Conservation (phyloP, 1,140 invertebrate species). For the Artemia franciscana region DNA sequence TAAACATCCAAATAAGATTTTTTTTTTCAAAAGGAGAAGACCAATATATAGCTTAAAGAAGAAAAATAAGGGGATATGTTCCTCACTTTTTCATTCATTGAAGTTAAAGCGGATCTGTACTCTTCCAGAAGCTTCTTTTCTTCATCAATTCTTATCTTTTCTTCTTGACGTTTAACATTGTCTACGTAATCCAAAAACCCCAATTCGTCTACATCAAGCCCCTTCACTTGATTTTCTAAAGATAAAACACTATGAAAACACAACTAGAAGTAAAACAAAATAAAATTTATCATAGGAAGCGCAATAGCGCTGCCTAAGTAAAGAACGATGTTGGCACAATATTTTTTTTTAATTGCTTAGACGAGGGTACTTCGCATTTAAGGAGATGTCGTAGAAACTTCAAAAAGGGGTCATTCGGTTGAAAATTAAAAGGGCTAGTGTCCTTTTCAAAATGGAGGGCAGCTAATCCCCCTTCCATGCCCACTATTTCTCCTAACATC, state of each 20-base stretch:
- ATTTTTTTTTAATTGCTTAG: conserved; percentile 1
- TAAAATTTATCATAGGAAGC: neutral
- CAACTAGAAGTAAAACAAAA: conserved; percentile 7
- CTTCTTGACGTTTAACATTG: conserved; percentile 53
- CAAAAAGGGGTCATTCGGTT: too few species aligned
- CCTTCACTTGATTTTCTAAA: conserved; percentile 79
- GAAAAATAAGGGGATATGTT: too few species aligned
- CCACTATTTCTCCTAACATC: too few species aligned
- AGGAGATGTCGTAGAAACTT: too few species aligned
- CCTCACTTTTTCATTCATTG: conserved; percentile 36
- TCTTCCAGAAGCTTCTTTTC: conserved; percentile 46
- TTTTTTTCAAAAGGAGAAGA: too few species aligned
- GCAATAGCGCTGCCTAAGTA: too few species aligned
- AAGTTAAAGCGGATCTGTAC: conserved; percentile 52
- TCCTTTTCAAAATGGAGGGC: neutral
- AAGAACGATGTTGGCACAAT: too few species aligned
- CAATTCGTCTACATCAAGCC: conserved; percentile 80
- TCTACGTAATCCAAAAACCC: conserved; percentile 76
- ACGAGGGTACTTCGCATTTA: neutral
- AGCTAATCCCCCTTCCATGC: too few species aligned
- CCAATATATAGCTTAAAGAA: too few species aligned
- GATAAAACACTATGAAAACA: conserved; percentile 14
- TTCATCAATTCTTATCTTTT: conserved; percentile 56
- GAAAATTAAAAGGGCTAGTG: too few species aligned
- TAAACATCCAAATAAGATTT: too few species aligned